Evolutionary conservation across 2,888 invertebrate genomes (phyloP).

Genomic region (Clostera curtula): DNA sequence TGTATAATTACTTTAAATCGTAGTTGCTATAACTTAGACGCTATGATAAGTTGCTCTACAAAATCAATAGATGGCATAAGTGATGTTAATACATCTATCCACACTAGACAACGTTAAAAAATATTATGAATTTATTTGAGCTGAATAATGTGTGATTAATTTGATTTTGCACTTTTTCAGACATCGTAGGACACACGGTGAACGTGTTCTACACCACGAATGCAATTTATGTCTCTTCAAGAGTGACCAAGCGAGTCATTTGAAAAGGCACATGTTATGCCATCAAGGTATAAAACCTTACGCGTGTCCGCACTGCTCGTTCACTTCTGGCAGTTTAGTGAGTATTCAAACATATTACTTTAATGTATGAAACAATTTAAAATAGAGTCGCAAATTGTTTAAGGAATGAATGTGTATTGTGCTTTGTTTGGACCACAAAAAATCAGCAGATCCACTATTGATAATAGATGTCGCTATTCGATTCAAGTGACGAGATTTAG

Average conservation of each 20-base stretch:
- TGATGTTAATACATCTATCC: neutral
- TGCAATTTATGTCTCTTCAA: slow-evolving; percentile 83
- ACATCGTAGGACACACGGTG: slow-evolving; percentile 76
- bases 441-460: too few species aligned
- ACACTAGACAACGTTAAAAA: slow-evolving; percentile 24
- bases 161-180: slow-evolving; percentile 49
- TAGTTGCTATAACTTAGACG: neutral
- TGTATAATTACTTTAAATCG: neutral
- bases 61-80: slow-evolving; percentile 22
- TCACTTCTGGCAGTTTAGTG: slow-evolving; percentile 86
- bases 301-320: slow-evolving; percentile 87
- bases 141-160: too few species aligned
- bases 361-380: too few species aligned
- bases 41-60: neutral
- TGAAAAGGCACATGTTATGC: slow-evolving; percentile 85
- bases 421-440: too few species aligned
- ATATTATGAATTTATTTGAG: too few species aligned
- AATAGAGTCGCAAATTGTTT: too few species aligned
- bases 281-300: slow-evolving; percentile 91
- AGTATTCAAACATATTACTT: slow-evolving; percentile 25
- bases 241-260: slow-evolving; percentile 78
- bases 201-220: slow-evolving; percentile 63
- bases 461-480: too few species aligned
- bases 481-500: too few species aligned
- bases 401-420: too few species aligned